Conservation (phyloP, 2,797 vertebrate species). For the Pelobates cultripes region DNA sequence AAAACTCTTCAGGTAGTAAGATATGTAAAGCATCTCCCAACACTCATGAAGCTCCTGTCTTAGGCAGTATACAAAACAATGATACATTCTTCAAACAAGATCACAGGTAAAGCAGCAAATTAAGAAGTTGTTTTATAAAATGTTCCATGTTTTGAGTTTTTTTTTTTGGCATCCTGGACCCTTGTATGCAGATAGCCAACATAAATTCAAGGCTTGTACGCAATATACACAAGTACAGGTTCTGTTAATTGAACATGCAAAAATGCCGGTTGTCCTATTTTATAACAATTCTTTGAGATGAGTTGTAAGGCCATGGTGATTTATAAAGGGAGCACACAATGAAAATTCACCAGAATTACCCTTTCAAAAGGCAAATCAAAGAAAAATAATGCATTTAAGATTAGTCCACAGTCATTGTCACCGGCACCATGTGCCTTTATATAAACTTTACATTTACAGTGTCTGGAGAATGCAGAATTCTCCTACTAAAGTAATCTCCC, state of each 20-base stretch:
- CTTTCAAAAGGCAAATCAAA: slow-evolving; percentile 74
- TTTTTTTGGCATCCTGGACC: slow-evolving; percentile 80
- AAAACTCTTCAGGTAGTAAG: slow-evolving; percentile 71
- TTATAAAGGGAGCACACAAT: slow-evolving; percentile 78
- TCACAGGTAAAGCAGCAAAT: slow-evolving; percentile 83
- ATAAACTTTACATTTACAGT: slow-evolving; percentile 56
- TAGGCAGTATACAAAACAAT: slow-evolving; percentile 78
- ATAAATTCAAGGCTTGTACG: slow-evolving; percentile 69
- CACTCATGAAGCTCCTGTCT: slow-evolving; percentile 74
- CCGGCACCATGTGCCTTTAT: slow-evolving; percentile 72
- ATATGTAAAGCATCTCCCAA: slow-evolving; percentile 77
- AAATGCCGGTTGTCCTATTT: slow-evolving; percentile 68
- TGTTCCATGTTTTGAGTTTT: slow-evolving; percentile 69
- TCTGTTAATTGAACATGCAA: slow-evolving; percentile 78
- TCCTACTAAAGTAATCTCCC: slow-evolving; percentile 68
- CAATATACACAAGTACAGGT: slow-evolving; percentile 74
- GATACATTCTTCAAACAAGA: slow-evolving; percentile 75
- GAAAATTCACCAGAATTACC: slow-evolving; percentile 72
- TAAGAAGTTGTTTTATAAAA: slow-evolving; percentile 71
- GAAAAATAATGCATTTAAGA: slow-evolving; percentile 67
- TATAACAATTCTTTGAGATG: slow-evolving; percentile 70
- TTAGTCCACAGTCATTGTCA: slow-evolving; percentile 71
- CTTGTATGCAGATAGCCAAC: slow-evolving; percentile 75
- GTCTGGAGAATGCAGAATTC: slow-evolving; percentile 63
- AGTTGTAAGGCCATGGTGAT: slow-evolving; percentile 93